Percentiles rank a stretch among this genome's conserved stretches.
phyloP scores from a whole-genome alignment of 2,888 invertebrate genomes.

The Lymantria dispar region DNA sequence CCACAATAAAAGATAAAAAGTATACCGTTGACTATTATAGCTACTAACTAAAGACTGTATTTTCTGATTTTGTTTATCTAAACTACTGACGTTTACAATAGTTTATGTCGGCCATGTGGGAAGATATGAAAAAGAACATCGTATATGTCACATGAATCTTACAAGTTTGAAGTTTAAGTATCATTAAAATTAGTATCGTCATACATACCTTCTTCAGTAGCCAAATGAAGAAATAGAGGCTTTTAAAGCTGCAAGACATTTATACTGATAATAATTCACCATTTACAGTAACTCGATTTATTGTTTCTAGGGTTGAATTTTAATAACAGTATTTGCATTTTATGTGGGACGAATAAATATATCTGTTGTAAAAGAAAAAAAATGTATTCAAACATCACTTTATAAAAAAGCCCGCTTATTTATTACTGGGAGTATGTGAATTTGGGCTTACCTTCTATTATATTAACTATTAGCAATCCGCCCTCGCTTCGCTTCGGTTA shows the following conservation, averaged over 20 bases:
- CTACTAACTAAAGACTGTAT: background rate
- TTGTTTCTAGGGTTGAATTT: slow-evolving; percentile 45
- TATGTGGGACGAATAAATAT: slow-evolving; percentile 41
- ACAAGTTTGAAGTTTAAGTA: slow-evolving; percentile 29
- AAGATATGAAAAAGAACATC: slow-evolving; percentile 27
- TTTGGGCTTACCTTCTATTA: too few species aligned
- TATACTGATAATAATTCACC: slow-evolving; percentile 61
- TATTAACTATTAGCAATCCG: too few species aligned
- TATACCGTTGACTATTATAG: slow-evolving; percentile 1
- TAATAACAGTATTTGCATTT: slow-evolving; percentile 55
- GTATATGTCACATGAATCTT: slow-evolving; percentile 31
- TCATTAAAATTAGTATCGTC: slow-evolving; percentile 26
- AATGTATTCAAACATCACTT: too few species aligned
- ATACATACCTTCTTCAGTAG: slow-evolving; percentile 62
- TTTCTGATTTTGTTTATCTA: background rate
- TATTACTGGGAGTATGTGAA: too few species aligned
- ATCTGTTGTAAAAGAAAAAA: too few species aligned
- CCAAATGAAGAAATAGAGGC: slow-evolving; percentile 61
- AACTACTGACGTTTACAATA: background rate
- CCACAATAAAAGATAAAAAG: slow-evolving; percentile 17
- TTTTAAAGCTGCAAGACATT: slow-evolving; percentile 63
- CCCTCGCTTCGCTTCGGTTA: too few species aligned
- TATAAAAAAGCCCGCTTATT: too few species aligned
- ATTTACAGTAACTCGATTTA: slow-evolving; percentile 62
- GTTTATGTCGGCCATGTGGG: slow-evolving; percentile 19